Percentiles rank a stretch among this genome's conserved stretches.
Evolutionary conservation across 2,888 invertebrate species (phyloP).

Genomic region (Iselma pallidipennis): DNA sequence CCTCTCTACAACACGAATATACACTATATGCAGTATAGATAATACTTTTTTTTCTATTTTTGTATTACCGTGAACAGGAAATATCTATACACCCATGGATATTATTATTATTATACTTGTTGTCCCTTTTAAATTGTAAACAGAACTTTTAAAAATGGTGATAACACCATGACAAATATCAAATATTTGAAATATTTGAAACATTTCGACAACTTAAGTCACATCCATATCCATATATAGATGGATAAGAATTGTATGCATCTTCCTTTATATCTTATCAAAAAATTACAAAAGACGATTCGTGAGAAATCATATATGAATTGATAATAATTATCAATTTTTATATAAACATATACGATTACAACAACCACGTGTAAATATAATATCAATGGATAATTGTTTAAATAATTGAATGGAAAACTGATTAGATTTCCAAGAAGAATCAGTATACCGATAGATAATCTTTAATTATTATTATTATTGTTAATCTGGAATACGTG

Average conservation of each 20-base stretch:
- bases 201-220: background rate
- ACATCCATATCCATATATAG: no score
- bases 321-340: background rate
- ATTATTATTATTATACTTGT: background rate
- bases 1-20: background rate
- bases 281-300: background rate
- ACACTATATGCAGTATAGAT: background rate
- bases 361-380: no score
- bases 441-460: no score
- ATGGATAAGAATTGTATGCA: background rate
- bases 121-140: background rate
- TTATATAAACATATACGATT: background rate
- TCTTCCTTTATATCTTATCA: no score
- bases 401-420: background rate
- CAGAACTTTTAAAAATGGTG: background rate
- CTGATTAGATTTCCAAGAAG: background rate
- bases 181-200: background rate
- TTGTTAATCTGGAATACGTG: background rate
- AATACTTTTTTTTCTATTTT: background rate
- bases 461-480: no score
- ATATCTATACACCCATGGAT: background rate
- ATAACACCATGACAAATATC: background rate
- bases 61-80: background rate
- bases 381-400: background rate
- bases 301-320: background rate